These are phyloP conservation scores for Tyto alba DNA, from an alignment of 2,113 vertebrate genomes.

Conservation along the genomic window DNA sequence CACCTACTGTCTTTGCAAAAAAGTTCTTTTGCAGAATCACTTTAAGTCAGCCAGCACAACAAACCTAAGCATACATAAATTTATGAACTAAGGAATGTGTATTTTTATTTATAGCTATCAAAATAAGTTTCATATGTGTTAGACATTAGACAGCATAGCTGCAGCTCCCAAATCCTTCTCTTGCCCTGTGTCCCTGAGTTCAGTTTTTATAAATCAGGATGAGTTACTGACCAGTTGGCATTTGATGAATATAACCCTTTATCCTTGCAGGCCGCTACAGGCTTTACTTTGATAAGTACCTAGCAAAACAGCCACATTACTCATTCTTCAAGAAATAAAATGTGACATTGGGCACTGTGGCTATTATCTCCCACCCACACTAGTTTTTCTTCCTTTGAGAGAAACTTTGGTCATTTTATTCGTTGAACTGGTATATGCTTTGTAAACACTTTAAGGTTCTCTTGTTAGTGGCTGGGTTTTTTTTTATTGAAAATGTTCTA, in stretches of 20 bases:
- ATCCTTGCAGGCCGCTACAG: neutral
- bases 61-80: neutral
- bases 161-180: neutral
- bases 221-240: neutral
- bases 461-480: neutral
- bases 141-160: neutral
- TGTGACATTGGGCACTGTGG: neutral
- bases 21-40: neutral
- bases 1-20: neutral
- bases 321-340: neutral
- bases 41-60: neutral
- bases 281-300: neutral
- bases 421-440: neutral
- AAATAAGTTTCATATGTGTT: neutral
- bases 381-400: neutral
- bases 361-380: neutral
- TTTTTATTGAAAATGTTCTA: neutral
- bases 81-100: neutral
- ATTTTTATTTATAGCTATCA: neutral
- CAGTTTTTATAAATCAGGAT: neutral
- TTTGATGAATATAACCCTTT: neutral
- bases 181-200: neutral
- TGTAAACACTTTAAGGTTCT: neutral
- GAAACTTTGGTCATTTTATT: neutral
- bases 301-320: neutral